These are phyloP conservation scores for Pelusios castaneus DNA, from an alignment of 2,113 vertebrate species.

Conservation along the genomic window DNA sequence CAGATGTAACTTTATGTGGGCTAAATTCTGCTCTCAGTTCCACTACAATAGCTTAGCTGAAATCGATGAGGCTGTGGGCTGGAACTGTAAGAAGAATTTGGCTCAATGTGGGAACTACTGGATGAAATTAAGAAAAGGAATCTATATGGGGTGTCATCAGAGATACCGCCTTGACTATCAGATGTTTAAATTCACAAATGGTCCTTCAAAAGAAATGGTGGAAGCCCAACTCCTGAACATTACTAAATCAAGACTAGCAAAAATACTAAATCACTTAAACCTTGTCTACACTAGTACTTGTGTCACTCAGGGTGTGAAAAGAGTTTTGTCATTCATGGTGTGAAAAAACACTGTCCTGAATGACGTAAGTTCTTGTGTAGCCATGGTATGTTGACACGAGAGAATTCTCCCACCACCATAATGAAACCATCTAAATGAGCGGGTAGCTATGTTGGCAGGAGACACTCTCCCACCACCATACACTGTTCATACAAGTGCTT, in stretches of 20 bases:
- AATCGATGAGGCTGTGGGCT: background rate
- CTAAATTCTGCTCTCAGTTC: background rate
- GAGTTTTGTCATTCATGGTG: too few relatives aligned
- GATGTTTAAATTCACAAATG: background rate
- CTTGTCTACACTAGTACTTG: too few relatives aligned
- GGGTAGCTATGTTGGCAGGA: too few relatives aligned
- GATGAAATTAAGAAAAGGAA: background rate
- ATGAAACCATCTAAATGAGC: too few relatives aligned
- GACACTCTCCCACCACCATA: too few relatives aligned
- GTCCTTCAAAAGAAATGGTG: background rate
- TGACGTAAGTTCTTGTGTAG: too few relatives aligned
- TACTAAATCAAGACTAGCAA: background rate
- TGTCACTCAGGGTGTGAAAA: too few relatives aligned
- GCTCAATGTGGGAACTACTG: background rate
- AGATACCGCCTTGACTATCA: background rate
- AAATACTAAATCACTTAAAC: too few relatives aligned
- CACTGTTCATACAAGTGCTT: too few relatives aligned
- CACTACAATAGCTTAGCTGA: background rate
- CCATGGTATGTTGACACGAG: too few relatives aligned
- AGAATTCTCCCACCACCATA: too few relatives aligned
- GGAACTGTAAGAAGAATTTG: background rate
- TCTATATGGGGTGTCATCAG: background rate
- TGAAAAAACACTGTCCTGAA: too few relatives aligned
- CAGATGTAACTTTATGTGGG: background rate
- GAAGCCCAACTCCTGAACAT: background rate